Evolutionary conservation across 1,140 invertebrate genomes (phyloP).

Genomic region (Thaumetopoea pityocampa): DNA sequence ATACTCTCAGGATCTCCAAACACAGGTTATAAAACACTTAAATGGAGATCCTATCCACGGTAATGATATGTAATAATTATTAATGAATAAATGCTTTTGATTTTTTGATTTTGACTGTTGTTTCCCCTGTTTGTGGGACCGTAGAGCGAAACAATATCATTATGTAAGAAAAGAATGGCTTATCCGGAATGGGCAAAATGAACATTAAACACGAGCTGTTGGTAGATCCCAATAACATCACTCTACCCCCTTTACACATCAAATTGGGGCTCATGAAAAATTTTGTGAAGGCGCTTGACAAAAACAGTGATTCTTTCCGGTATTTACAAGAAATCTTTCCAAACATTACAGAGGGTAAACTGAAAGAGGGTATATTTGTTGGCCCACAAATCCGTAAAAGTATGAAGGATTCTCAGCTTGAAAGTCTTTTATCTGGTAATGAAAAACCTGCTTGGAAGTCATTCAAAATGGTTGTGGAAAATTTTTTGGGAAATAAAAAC

Average conservation of each 20-base stretch:
- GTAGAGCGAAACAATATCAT: constrained; percentile 27
- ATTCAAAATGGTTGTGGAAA: constrained; percentile 18
- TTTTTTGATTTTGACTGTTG: no score
- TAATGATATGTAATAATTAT: no score
- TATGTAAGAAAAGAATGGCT: constrained; percentile 28
- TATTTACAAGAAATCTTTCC: constrained; percentile 6
- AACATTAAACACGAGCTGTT: constrained; percentile 36
- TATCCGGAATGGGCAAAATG: constrained; percentile 21
- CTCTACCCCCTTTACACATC: constrained; percentile 24
- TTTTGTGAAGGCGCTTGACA: constrained; percentile 38
- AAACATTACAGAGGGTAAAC: constrained; percentile 2
- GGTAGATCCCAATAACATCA: constrained; percentile 14
- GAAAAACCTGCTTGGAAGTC: constrained; percentile 17
- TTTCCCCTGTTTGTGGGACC: constrained; percentile 46
- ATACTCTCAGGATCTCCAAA: no score
- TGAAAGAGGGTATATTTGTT: constrained; percentile 4
- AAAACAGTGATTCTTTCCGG: constrained; percentile 1
- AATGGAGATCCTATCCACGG: no score
- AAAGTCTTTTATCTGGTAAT: constrained; percentile 17
- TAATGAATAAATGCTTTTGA: no score
- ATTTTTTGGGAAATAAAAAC: constrained; percentile 20
- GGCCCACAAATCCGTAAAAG: constrained; percentile 6
- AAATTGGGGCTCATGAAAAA: constrained; percentile 52
- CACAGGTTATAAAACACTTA: no score
- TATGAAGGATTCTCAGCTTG: constrained; percentile 5